phyloP scores from a whole-genome alignment of 2,888 invertebrate species.

The Diplazon laetatorius region DNA sequence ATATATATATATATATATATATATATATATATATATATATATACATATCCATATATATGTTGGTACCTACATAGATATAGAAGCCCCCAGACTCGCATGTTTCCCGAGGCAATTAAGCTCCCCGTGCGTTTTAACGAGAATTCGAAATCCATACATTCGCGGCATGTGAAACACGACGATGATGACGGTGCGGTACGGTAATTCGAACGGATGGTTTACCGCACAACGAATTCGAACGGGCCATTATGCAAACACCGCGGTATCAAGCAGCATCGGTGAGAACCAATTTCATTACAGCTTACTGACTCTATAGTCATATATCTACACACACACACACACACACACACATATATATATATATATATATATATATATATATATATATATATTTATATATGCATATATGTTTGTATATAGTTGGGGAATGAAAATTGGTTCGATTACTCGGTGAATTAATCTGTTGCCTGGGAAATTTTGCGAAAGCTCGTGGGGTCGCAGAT shows the following conservation, averaged over 20 bases:
- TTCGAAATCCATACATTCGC: background rate
- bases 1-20: too few species aligned
- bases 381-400: too few species aligned
- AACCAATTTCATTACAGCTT: conserved; percentile 45
- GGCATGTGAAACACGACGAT: conserved; percentile 13
- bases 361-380: too few species aligned
- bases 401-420: too few species aligned
- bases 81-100: conserved; percentile 10
- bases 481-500: conserved; percentile 1
- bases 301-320: conserved; percentile 37
- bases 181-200: conserved; percentile 39
- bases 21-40: too few species aligned
- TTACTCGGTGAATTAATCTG: conserved; percentile 47
- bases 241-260: conserved; percentile 5
- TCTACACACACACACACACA: too few species aligned
- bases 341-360: too few species aligned
- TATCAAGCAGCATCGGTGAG: conserved; percentile 5
- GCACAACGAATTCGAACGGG: conserved; percentile 22
- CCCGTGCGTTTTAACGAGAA: conserved; percentile 25
- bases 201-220: conserved; percentile 41
- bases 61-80: too few species aligned
- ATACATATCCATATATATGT: too few species aligned
- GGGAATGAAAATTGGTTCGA: conserved; percentile 26
- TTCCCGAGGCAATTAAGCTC: conserved; percentile 28
- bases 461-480: conserved; percentile 1